Evolutionary conservation across 2,888 invertebrate genomes (phyloP).

Genomic region (Dexiosoma caninum): DNA sequence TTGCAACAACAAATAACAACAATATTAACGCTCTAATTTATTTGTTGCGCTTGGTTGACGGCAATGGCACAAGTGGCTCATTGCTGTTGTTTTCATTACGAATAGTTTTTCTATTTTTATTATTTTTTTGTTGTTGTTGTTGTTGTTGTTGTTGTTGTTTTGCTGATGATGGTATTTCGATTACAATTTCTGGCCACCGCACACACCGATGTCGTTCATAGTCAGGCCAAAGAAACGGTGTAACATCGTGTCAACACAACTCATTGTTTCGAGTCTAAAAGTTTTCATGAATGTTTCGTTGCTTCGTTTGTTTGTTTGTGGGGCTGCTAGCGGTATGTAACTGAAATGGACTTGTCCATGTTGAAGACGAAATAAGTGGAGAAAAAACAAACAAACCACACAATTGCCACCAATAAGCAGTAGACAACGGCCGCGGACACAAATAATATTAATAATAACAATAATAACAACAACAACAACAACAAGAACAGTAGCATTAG

Average conservation of each 20-base stretch:
- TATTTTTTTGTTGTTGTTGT: too few species aligned
- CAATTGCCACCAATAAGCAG: slow-evolving; percentile 58
- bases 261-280: slow-evolving; percentile 34
- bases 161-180: slow-evolving; percentile 55
- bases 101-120: slow-evolving; percentile 40
- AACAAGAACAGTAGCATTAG: slow-evolving; percentile 3
- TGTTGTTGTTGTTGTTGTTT: too few species aligned
- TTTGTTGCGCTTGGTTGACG: slow-evolving; percentile 67
- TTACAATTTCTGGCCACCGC: slow-evolving; percentile 27
- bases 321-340: slow-evolving; percentile 12
- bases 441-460: slow-evolving; percentile 48
- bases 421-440: slow-evolving; percentile 55
- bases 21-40: slow-evolving; percentile 67
- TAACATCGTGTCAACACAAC: slow-evolving; percentile 63
- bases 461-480: slow-evolving; percentile 21
- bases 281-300: slow-evolving; percentile 31
- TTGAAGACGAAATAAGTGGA: slow-evolving; percentile 44
- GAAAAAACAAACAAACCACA: slow-evolving; percentile 52
- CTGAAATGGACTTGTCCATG: slow-evolving; percentile 59
- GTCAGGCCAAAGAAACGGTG: slow-evolving; percentile 50
- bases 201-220: slow-evolving; percentile 29
- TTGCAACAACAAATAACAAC: slow-evolving; percentile 51
- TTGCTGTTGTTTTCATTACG: slow-evolving; percentile 55
- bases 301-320: slow-evolving; percentile 3
- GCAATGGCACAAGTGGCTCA: slow-evolving; percentile 63